These are phyloP conservation scores for Neostethus bicornis DNA, from an alignment of 2,797 vertebrate genomes.

Conservation along the genomic window DNA sequence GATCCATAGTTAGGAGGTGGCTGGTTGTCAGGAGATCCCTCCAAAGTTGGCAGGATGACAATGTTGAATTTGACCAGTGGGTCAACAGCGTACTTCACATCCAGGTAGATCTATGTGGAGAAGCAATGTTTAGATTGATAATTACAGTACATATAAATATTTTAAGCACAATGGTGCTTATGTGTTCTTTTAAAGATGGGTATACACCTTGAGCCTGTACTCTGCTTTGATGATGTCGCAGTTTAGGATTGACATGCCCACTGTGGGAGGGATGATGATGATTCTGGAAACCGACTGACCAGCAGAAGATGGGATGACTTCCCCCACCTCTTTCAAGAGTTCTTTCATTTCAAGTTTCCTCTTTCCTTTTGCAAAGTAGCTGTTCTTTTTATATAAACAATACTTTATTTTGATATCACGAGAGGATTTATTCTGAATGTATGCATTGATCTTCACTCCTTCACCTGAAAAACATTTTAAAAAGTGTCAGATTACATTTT, in stretches of 20 bases:
- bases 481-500: too few relatives aligned
- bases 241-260: conserved; percentile 82
- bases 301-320: conserved; percentile 82
- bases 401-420: conserved; percentile 87
- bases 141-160: too few relatives aligned
- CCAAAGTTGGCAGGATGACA: conserved; percentile 52
- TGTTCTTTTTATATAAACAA: conserved; percentile 84
- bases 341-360: conserved; percentile 83
- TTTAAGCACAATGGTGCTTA: too few relatives aligned
- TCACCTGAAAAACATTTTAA: conserved; percentile 78
- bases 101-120: conserved; percentile 65
- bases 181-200: too few relatives aligned
- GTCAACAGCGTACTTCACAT: conserved; percentile 67
- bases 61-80: conserved; percentile 71
- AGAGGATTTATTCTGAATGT: conserved; percentile 89
- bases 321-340: conserved; percentile 85
- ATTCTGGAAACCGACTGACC: conserved; percentile 85
- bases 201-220: conserved; percentile 86
- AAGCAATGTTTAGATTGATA: neutral
- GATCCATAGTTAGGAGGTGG: conserved; percentile 20
- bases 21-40: neutral
- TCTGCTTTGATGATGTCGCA: conserved; percentile 87
- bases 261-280: conserved; percentile 83
- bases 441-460: conserved; percentile 86
- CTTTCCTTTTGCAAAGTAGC: conserved; percentile 85